Conservation (phyloP, 2,797 vertebrate species). For the Syndactyla subalaris region DNA sequence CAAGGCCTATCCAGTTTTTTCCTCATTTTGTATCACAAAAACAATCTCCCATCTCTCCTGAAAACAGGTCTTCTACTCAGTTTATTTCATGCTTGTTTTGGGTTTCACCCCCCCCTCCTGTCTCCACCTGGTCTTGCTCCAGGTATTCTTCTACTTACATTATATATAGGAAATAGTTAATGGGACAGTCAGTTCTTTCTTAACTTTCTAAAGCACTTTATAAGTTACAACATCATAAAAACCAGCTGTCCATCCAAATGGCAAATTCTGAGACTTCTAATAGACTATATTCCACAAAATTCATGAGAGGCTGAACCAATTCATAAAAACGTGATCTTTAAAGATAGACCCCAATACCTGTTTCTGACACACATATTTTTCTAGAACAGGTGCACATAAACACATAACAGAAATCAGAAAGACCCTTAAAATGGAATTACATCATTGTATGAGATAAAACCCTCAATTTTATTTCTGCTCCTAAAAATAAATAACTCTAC, state of each 20-base stretch:
- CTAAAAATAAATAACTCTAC: not conserved
- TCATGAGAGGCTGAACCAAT: not conserved
- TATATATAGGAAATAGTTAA: not conserved
- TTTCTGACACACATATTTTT: not conserved
- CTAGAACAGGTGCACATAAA: not conserved
- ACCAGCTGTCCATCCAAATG: not conserved
- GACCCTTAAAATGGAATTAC: not conserved
- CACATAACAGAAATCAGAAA: not conserved
- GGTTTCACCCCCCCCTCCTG: rapidly evolving
- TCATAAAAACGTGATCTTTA: not conserved
- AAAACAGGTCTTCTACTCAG: not conserved
- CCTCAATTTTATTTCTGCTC: not conserved
- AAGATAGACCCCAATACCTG: not conserved
- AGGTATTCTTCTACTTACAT: not conserved
- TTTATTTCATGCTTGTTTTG: not conserved
- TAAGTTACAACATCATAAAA: not conserved
- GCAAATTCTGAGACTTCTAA: not conserved
- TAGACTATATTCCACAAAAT: not conserved
- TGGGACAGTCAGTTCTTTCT: not conserved
- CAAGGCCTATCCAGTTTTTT: not conserved
- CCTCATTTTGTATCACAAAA: not conserved
- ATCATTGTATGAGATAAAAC: not conserved
- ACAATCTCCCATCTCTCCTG: not conserved
- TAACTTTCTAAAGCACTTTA: not conserved
- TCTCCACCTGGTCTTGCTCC: not conserved